Evolutionary conservation across 2,113 vertebrate species (phyloP), one percentile per base, ranked within the genome.

Genomic region (Xiphias gladius): DNA sequence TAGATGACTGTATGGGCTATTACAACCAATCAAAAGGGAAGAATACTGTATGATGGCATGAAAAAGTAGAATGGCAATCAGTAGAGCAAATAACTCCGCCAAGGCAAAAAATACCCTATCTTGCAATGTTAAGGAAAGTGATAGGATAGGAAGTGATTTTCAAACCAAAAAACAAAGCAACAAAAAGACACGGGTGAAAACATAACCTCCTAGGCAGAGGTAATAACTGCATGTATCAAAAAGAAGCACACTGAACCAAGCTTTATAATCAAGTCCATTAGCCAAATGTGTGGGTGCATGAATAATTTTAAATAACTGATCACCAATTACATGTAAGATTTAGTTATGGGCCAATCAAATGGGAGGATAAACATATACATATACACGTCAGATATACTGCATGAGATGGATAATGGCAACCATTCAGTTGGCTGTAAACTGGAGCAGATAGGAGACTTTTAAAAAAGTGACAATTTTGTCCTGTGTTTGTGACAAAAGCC

Each of bases 1-100:
- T 30, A 66, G 12, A 63, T 26, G 67, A 76, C 7, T 70, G 20
- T 32, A 71, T 58, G 57, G 19, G 54, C 37, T 62, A 26, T 57
- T 55, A 58, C 12, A 63, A 50, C 66, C 66, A 77, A 57, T 82
- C 17, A 62, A 65, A 79, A 67, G 13, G n/a, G 24, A 24, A 26
- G 30, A 19, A 55, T 20, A 16, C 16, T 16, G 19, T 32, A 55
- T 20, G 32, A 37, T 0, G 30, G 14, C 26, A 50, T 74, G 32
- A 1, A 19, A 35, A 35, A 35, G 32, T 35, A 35, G 32, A 35
- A 35, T 35, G 3, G 6, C 32, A 35, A 35, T 35, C 32, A 35
- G 32, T 6, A 35, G 32, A 35, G 32, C 6, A 6, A 3, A 35
- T 6, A 35, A 35, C 32, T 35, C 32, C 6, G 32, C 32, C 32